A percentile compares a stretch with the other conserved stretches of the same genome.
Conservation (phyloP, 2,113 vertebrate genomes). For the Lipotes vexillifer region DNA sequence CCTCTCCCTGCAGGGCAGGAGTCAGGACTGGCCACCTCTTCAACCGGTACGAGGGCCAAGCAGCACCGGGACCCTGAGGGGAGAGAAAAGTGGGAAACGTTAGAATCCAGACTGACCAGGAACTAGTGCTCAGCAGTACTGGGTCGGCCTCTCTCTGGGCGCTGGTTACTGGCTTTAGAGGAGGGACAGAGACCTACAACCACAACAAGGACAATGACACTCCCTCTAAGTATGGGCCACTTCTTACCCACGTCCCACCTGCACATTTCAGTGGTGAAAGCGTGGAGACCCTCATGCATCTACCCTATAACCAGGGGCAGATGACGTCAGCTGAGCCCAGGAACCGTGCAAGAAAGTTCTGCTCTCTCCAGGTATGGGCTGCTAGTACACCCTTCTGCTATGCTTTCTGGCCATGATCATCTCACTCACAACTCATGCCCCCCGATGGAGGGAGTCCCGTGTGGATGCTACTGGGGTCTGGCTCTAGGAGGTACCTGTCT, state of each 20-base stretch:
- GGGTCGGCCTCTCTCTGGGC: background rate
- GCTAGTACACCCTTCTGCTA: background rate
- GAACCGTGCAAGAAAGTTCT: background rate
- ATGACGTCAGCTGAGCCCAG: background rate
- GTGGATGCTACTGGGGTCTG: background rate
- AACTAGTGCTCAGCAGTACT: accelerated
- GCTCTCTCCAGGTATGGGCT: background rate
- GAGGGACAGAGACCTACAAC: background rate
- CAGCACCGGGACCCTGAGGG: slow-evolving; percentile 80
- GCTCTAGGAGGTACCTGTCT: background rate
- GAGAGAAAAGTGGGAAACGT: slow-evolving; percentile 37
- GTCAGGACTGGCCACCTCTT: slow-evolving; percentile 78
- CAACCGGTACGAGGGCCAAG: slow-evolving; percentile 84
- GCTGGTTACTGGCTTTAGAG: background rate
- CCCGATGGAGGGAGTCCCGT: accelerated
- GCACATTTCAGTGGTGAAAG: background rate
- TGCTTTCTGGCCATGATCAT: background rate
- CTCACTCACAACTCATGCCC: background rate
- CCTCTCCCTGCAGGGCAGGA: slow-evolving; percentile 73
- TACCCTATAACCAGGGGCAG: background rate
- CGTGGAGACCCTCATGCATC: background rate
- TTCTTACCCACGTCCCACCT: background rate
- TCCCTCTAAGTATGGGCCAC: background rate
- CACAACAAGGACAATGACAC: background rate
- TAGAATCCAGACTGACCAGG: background rate